Base-by-base conservation (phyloP, 1,140 invertebrate species). In the Drosophila virilis region DNA sequence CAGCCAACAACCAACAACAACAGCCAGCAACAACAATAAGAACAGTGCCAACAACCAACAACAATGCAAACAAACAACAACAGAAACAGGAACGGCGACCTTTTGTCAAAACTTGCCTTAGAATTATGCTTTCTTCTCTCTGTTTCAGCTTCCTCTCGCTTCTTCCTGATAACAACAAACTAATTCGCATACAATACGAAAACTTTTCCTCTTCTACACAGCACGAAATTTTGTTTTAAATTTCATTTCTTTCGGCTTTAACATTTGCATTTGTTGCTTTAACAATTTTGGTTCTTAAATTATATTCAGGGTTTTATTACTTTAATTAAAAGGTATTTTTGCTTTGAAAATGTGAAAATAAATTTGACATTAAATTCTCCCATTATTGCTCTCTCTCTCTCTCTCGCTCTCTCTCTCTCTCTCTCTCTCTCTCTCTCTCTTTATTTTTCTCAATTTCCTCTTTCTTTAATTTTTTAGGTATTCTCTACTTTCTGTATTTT, bases 121-220 rank as follows among this genome's bases (percentile, higher is more conserved):
- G 62, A 72, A 65, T 51, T 52, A 48, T 40, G 45, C 55, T 60
- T 58, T 72, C 54, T 73, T 52, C 22, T 32, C 13, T 10, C 10
- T 28, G 8, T 43, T 58, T 40, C 8, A 40, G 8, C 17, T 40
- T 48, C 48, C 38, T 52, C 61, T 48, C 10, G 32, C 15, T 48
- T 48, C 35, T 35, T 32, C 42, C 54, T 68, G 70, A 73, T 73
- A 73, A 59, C 55, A 67, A 67, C 70, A 68, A 37, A 52, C 51
- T 52, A 68, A 73, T 68, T 73, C 64, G 60, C 51, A 54, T 46
- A 71, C 50, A 71, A 64, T 65, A 61, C 54, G 32, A 46, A 62
- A 70, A 68, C 55, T 68, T 68, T 52, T 45, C 10, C 51, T 17
- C 10, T 37, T 13, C 1, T 52, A 9, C 58, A 45, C 45, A 52